A percentile compares a stretch with the other conserved stretches of the same genome.
phyloP scores from a whole-genome alignment of 2,797 vertebrate species.

The Cynopterus sphinx region DNA sequence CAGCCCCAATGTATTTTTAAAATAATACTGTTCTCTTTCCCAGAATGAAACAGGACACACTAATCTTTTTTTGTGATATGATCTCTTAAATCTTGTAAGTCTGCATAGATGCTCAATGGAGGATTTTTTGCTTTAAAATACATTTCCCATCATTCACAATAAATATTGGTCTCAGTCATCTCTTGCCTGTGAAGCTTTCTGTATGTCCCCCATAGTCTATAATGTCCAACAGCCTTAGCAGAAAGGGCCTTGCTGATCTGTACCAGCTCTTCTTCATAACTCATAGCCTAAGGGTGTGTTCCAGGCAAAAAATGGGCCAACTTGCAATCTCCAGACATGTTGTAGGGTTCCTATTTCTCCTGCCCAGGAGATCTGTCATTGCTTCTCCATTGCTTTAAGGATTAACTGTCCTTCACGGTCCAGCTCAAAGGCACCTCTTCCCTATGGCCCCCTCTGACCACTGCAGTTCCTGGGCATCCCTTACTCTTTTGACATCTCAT shows the following conservation, averaged over 20 bases:
- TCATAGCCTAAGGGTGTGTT: rapidly evolving
- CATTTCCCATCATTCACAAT: background rate
- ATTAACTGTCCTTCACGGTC: background rate
- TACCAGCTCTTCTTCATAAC: background rate
- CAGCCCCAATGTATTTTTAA: background rate
- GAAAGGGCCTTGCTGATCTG: rapidly evolving
- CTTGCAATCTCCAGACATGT: too few relatives aligned
- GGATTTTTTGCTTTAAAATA: background rate
- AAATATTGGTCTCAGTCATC: background rate
- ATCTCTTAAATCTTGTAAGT: background rate
- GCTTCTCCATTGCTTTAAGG: background rate
- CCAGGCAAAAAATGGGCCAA: background rate
- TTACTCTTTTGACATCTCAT: background rate
- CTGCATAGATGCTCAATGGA: background rate
- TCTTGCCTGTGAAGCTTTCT: background rate
- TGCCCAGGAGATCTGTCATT: background rate
- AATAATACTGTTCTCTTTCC: background rate
- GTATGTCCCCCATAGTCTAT: rapidly evolving
- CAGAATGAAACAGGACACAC: background rate
- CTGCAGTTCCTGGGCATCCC: rapidly evolving
- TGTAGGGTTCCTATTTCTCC: background rate
- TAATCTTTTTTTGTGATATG: background rate
- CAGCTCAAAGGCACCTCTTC: background rate
- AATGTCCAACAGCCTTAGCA: background rate
- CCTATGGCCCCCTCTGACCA: background rate